Evolutionary conservation across 2,888 invertebrate genomes (phyloP), one percentile per base, ranked within the genome.

Genomic region (Latrodectus elegans): DNA sequence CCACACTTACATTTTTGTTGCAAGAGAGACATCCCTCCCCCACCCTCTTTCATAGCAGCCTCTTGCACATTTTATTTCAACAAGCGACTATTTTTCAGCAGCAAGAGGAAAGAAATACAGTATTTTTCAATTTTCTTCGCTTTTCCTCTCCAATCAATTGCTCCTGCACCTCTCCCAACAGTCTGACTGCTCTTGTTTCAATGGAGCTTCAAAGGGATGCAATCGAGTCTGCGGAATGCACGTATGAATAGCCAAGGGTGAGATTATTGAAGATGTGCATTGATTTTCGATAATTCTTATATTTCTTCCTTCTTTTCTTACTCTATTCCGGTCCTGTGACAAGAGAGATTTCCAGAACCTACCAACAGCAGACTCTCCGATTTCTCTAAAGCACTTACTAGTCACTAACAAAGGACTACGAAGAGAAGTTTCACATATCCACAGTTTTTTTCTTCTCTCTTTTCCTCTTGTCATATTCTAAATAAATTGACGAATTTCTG

Each of bases 211-310:
- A 51, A 67, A 53, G 81, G 81, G 67, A 81, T 81, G 81, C 81
- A 73, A 64, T 22, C 49, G 77, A 22, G 60, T 55, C 4, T 65
- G 64, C 55, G 38, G 86, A 77, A 86, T 82, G 74, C 77, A 83
- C 73, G 78, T 78, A 64, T 79, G 87, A 87, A 87, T 87, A 87
- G 87, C 72, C 87, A 87, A 82, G 82, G 64, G 78, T 82, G 65
- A 87, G 78, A 82, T 82, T 87, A 87, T 87, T 87, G 87, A 87
- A 83, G 81, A 83, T 82, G 82, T 82, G 77, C 78, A 87, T 87
- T 81, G 87, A 87, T 82, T 87, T 77, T 82, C 87, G 74, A 87
- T 87, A 87, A 82, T 82, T 78, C 74, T 87, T 78, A 78, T 52
- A 82, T 72, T 55, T 78, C 72, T 72, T 68, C 81, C 38, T 81